Percentiles rank a stretch among this genome's conserved stretches.
These are phyloP conservation scores for Melipona beecheii DNA, from an alignment of 2,888 invertebrate genomes.

Conservation along the genomic window DNA sequence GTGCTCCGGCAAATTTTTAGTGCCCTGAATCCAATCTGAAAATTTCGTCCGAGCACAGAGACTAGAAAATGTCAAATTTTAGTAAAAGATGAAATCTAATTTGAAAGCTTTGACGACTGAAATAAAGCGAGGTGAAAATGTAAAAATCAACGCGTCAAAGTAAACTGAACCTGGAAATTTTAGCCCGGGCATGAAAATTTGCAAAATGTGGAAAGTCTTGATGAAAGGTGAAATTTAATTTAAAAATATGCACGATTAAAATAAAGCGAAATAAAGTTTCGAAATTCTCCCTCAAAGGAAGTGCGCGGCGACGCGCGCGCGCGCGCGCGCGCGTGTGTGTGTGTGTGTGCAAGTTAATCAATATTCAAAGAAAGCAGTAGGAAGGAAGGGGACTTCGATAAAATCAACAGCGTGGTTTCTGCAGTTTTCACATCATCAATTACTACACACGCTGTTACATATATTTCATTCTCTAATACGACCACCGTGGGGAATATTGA, in stretches of 20 bases:
- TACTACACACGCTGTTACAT: neutral
- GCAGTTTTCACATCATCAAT: neutral
- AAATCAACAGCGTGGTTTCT: neutral
- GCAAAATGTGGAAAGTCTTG: too few relatives aligned
- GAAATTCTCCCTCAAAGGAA: neutral
- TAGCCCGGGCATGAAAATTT: too few relatives aligned
- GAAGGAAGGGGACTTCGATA: neutral
- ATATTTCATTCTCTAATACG: neutral
- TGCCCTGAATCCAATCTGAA: neutral
- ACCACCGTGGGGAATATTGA: neutral
- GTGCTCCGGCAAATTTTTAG: neutral
- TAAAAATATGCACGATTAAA: neutral
- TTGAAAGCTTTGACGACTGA: too few relatives aligned
- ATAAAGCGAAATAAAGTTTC: neutral
- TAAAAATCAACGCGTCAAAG: neutral
- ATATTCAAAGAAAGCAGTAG: slow-evolving; percentile 3
- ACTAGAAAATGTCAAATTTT: too few relatives aligned
- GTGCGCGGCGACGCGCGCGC: neutral
- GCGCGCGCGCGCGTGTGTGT: too few relatives aligned
- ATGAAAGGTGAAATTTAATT: neutral
- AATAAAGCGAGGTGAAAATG: too few relatives aligned
- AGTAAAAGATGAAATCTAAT: too few relatives aligned
- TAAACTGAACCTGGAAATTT: neutral
- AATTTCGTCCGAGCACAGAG: too few relatives aligned
- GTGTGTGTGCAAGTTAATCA: neutral